Evolutionary conservation across 1,140 invertebrate species (phyloP), one percentile per base, ranked within the genome.

Genomic region (Rhysida immarginata): DNA sequence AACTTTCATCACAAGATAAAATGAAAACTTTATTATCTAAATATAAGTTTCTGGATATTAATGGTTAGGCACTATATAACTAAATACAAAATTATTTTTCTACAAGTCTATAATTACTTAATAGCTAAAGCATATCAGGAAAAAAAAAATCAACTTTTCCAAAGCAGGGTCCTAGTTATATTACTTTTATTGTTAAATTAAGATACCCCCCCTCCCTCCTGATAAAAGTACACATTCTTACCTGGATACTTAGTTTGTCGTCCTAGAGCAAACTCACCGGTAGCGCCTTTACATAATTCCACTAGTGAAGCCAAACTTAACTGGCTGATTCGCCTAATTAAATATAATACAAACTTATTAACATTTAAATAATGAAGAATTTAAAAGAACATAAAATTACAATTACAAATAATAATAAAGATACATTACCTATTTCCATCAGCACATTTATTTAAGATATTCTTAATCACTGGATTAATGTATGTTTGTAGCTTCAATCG

Each of bases 371-470:
- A n/a, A 41, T 41, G n/a, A 41, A 11, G 35, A 41, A 41, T 41
- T 41, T n/a, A 11, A 11, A 41, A 41, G 11, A 41, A 11, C n/a
- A 41, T 11, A n/a, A n/a, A 11, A 11, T 11, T 41, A 41, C 35
- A 11, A 41, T 11, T 11, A 41, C 35, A n/a, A 41, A 41, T n/a
- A 41, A 11, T 11, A n/a, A 11, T 41, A n/a, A 41, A 41, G 35
- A 41, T 44, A n/a, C 60, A 59, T 35, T 57, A 70, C 69, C 64
- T 69, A 56, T 71, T 74, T 41, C 71, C 70, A 66, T 75, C 74
- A 13, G 73, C 71, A 62, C 73, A 74, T 59, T 75, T 75, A 21
- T 71, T 60, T 14, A 74, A 64, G 14, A 75, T 63, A 3, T 67
- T 68, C 55, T 69, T 64, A 1, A 75, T 59, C 23, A 74, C 63